phyloP scores from a whole-genome alignment of 2,113 vertebrate genomes.

The pig (Sus scrofa) region DNA sequence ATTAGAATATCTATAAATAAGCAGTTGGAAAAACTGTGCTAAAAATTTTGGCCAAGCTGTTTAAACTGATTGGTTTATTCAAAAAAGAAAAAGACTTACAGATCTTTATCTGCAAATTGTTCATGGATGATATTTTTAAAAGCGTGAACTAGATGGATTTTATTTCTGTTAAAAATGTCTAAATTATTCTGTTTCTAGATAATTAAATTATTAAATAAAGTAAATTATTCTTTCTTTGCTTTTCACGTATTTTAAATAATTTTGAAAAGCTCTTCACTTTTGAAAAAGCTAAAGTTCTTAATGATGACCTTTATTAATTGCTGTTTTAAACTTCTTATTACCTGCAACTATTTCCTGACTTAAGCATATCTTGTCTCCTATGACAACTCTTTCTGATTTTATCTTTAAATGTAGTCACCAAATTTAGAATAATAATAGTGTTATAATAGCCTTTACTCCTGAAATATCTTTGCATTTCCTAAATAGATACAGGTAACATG shows the following conservation, averaged over 20 bases:
- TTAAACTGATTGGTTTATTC: slow-evolving; percentile 37
- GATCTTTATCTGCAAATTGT: background rate
- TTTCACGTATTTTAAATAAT: background rate
- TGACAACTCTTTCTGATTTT: background rate
- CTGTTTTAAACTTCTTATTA: background rate
- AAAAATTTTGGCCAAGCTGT: background rate
- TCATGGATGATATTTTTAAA: background rate
- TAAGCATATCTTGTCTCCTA: background rate
- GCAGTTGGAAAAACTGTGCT: background rate
- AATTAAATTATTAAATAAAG: background rate
- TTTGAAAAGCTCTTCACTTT: slow-evolving; percentile 2
- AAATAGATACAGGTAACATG: background rate
- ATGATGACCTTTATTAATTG: background rate
- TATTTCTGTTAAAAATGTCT: background rate
- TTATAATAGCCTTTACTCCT: background rate
- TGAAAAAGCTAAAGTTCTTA: slow-evolving; percentile 11
- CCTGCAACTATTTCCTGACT: background rate
- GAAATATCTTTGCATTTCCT: background rate
- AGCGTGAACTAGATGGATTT: background rate
- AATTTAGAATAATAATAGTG: slow-evolving; percentile 2
- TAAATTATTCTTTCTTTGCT: background rate
- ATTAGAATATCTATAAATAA: slow-evolving; percentile 6
- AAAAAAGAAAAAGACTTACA: background rate
- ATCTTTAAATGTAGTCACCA: background rate
- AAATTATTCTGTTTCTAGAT: background rate